Conservation (phyloP, 2,113 vertebrate species). For the Ramphastos sulfuratus region DNA sequence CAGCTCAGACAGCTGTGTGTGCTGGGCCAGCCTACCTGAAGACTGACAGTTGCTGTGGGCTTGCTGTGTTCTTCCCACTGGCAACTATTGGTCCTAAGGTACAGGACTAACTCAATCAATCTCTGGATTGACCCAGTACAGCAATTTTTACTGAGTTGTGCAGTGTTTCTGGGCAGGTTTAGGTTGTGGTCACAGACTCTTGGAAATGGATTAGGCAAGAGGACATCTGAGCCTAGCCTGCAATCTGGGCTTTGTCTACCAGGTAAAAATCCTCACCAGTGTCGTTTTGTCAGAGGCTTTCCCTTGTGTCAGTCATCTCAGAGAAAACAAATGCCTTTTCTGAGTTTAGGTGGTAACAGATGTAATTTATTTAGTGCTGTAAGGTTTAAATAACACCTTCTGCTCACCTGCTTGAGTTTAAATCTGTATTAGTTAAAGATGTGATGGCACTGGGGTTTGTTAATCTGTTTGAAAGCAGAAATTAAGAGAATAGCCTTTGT, state of each 20-base stretch:
- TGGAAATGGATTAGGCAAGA: background rate
- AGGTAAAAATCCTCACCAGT: background rate
- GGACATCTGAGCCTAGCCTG: background rate
- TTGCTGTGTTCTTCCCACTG: background rate
- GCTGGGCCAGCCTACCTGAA: background rate
- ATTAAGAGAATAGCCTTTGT: background rate
- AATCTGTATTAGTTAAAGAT: background rate
- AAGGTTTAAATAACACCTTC: background rate
- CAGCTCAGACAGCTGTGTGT: background rate
- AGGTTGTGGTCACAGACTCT: background rate
- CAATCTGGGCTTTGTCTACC: background rate
- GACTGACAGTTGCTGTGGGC: background rate
- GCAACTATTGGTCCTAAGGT: background rate
- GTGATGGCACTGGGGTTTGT: background rate
- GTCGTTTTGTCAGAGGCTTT: background rate
- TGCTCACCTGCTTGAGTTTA: background rate
- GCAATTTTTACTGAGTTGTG: background rate
- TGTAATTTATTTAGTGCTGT: background rate
- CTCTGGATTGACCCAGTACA: background rate
- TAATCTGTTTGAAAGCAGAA: background rate
- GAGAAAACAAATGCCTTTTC: background rate
- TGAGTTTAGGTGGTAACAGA: background rate
- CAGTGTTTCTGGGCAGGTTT: background rate
- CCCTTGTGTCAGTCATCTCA: background rate
- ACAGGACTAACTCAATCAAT: background rate